These are phyloP conservation scores for Enoplosus armatus DNA, from an alignment of 2,797 vertebrate species.

Conservation along the genomic window DNA sequence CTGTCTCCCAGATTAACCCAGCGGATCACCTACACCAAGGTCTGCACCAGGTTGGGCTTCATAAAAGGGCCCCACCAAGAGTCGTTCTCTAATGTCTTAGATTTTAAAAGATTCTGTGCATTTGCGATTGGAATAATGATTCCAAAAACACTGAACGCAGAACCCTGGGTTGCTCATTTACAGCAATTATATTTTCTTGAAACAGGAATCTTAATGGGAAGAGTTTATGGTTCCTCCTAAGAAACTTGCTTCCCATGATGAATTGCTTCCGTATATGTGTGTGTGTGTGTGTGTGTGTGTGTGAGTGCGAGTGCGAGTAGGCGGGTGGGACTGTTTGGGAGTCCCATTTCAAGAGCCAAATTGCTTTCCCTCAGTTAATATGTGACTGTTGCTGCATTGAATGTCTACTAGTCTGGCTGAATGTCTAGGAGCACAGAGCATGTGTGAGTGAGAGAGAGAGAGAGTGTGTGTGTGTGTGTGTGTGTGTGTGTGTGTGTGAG, in stretches of 20 bases:
- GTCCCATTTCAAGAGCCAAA: conserved; percentile 52
- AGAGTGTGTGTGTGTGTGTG: neutral
- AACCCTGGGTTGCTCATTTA: conserved; percentile 52
- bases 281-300: too few species aligned
- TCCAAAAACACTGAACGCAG: conserved; percentile 31
- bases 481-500: conserved; percentile 13
- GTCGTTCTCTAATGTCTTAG: neutral
- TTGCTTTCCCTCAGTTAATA: conserved; percentile 61
- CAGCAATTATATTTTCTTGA: conserved; percentile 59
- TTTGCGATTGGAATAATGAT: conserved; percentile 29
- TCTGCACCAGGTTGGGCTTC: conserved; percentile 41
- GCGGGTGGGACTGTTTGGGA: conserved; percentile 35
- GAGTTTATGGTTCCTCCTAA: conserved; percentile 55
- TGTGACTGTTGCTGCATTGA: conserved; percentile 63
- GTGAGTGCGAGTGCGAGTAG: too few species aligned
- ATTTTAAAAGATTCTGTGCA: neutral
- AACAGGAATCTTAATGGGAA: conserved; percentile 61
- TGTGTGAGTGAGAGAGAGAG: neutral
- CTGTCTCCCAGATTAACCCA: conserved; percentile 77
- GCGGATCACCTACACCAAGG: conserved; percentile 59
- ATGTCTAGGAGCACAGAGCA: conserved; percentile 38
- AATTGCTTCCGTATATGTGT: conserved; percentile 39
- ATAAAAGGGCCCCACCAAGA: conserved; percentile 26
- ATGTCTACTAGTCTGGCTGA: conserved; percentile 57
- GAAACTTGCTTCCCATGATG: conserved; percentile 52